Conservation (phyloP, 2,888 invertebrate genomes). For the Drosophila subsilvestris region DNA sequence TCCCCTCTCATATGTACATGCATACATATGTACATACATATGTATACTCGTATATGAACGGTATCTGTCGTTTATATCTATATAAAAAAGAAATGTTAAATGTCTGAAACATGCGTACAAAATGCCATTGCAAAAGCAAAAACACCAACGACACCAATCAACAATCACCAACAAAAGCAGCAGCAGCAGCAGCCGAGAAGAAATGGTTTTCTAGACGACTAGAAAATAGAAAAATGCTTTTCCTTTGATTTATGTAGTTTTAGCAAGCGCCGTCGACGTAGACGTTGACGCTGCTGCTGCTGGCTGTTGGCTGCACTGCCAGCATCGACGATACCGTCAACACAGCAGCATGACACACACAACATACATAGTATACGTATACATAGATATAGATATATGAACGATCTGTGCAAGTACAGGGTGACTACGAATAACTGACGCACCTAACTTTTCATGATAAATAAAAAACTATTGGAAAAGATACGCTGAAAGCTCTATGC, state of each 20-base stretch:
- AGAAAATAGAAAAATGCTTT: conserved; percentile 67
- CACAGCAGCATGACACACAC: conserved; percentile 42
- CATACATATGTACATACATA: conserved; percentile 18
- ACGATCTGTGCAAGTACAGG: conserved; percentile 15
- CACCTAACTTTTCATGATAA: too few relatives aligned
- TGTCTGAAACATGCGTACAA: conserved; percentile 77
- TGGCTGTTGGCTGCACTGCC: conserved; percentile 10
- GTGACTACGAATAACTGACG: too few relatives aligned
- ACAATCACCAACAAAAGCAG: conserved; percentile 24
- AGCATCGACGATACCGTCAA: conserved; percentile 21
- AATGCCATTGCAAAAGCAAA: conserved; percentile 67
- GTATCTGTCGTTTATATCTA: conserved; percentile 68
- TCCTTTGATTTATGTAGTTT: conserved; percentile 75
- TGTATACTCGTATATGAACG: conserved; percentile 34
- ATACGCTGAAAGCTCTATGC: too few relatives aligned
- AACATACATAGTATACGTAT: conserved; percentile 33
- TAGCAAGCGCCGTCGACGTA: conserved; percentile 45
- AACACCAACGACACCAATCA: conserved; percentile 29
- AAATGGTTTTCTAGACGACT: conserved; percentile 52
- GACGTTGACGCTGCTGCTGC: conserved; percentile 2
- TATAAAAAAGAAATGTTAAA: conserved; percentile 70
- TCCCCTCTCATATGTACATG: conserved; percentile 7
- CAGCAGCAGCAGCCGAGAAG: conserved; percentile 19
- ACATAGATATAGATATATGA: conserved; percentile 18
- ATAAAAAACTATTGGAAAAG: too few relatives aligned